Evolutionary conservation across 53 echinoderm and acorn worm genomes (phyloP), one percentile per base, ranked within the genome.

Genomic region (Echinarachnius parma): DNA sequence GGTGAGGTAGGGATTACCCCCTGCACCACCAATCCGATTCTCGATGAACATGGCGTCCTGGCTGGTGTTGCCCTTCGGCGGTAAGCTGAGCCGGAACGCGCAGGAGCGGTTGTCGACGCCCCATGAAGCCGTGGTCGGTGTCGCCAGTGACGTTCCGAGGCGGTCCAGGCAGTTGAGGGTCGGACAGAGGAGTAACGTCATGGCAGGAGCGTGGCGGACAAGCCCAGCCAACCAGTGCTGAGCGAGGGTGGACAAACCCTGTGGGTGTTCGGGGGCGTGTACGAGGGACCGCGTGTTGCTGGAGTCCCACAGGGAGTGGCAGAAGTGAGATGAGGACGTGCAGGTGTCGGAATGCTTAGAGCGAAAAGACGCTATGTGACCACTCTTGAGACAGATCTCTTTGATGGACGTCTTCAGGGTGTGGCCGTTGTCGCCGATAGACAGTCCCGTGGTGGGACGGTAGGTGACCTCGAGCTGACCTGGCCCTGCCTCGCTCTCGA

Each of bases 391-490:
- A 34, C 75, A 75, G 34, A 75, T 75, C 46, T 75, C 75, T 31
- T 75, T 75, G 28, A 75, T 15, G 21, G 75, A 58, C 5, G 58
- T 75, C 29, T 60, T 58, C 7, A 75, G 22, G 7, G 75, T 75
- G 36, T 59, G 28, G 1, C 59, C 75, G 8, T 75, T 60, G 13
- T 59, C 60, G 3, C 59, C 58, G 10, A 49, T 49, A 2, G 28
- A 19, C 13, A 75, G 27, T 11, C 75, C 75, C 7, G 31, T 45
- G 7, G 58, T 75, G 15, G 75, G 75, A 37, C 46, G 44, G 39
- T 75, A 75, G 9, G 75, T 75, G 37, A 75, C 19, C 49, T 75
- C 75, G 25, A 75, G 36, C 29, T 75, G 75, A 13, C 75, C 60
- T 3, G 75, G 59, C 4, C 59, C 58, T 29, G 58, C 60, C 33